Base-by-base conservation (phyloP, 2,797 vertebrate species). In the Gila robusta region DNA sequence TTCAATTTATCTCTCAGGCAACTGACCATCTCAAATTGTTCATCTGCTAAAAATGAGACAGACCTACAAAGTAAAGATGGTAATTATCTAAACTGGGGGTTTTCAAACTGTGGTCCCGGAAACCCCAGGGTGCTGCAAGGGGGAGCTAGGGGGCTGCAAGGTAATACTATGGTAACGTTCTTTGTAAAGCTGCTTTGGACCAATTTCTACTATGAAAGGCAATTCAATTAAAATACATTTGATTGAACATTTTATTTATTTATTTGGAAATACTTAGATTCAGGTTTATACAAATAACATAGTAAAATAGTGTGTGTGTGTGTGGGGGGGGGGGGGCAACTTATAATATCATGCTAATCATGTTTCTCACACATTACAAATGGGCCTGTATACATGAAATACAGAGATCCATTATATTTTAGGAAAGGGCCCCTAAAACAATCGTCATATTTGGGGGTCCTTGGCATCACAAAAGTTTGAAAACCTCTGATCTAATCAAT, bases 1-100 rank as follows among this genome's bases (percentile, higher is more conserved):
- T 93, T 91, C 86, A 92, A 93, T 92, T 85, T 84, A 12, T 74
- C 77, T 64, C 81, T 91, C 87, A 64, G 56, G 37, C 80, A 78
- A 67, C 64, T 26, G 64, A 82, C 87, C 87, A 88, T 74, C 85
- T 86, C 87, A 86, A 87, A 89, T 69, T 39, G 82, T 62, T 52
- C 49, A 70, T 52, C 69, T 73, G 17, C 26, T 79, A 14, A 79
- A 79, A 54, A 5, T 37, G 17, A 70, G 1, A 66, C 8, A 44
- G 39, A 37, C 32, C 28, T 19, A 39, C 14, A 66, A 67, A 39
- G 21, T 66, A 84, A 54, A 67, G 49, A 28, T 67, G 32, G 70
- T 39, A 28, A 74, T 49, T 37, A 74, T 83, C 44, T 76, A 54
- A 62, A 84, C 32, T 59, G 64, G 54, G 39, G 54, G 37, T 44